A percentile compares a stretch with the other conserved stretches of the same genome.
phyloP scores from a whole-genome alignment of 2,113 vertebrate genomes.

The Toxotes chatareus region DNA sequence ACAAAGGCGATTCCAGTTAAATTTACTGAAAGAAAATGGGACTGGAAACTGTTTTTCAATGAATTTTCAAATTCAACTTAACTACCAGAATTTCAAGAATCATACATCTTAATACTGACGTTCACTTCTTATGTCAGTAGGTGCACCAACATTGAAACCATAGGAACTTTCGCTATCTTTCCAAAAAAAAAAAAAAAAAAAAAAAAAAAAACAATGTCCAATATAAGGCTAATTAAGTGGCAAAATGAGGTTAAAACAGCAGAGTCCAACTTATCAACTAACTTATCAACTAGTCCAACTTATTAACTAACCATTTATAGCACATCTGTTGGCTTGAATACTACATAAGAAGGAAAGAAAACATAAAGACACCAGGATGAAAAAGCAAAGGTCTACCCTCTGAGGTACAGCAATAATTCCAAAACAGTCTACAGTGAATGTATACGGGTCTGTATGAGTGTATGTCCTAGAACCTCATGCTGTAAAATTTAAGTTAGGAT shows the following conservation, averaged over 20 bases:
- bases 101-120: constrained; percentile 18
- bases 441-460: neutral
- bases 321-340: constrained; percentile 21
- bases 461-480: constrained; percentile 1
- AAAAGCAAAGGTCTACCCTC: constrained; percentile 5
- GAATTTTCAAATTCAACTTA: constrained; percentile 56
- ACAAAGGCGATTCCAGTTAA: constrained; percentile 82
- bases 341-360: constrained; percentile 5
- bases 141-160: constrained; percentile 22
- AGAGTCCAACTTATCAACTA: constrained; percentile 74
- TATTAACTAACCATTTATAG: constrained; percentile 11
- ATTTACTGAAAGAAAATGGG: constrained; percentile 75
- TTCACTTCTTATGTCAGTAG: constrained; percentile 23
- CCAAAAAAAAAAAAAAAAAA: constrained; percentile 7
- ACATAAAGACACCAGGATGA: constrained; percentile 24
- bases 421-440: constrained; percentile 11
- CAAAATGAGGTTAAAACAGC: constrained; percentile 75
- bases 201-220: constrained; percentile 3
- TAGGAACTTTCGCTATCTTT: neutral
- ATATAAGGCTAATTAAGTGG: constrained; percentile 85
- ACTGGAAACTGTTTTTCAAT: constrained; percentile 68
- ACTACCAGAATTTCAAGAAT: constrained; percentile 42
- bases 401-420: neutral
- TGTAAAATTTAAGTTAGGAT: neutral
- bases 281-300: constrained; percentile 62